Evolutionary conservation across 2,113 vertebrate species (phyloP).

Genomic region (Cephalopterus ornatus): DNA sequence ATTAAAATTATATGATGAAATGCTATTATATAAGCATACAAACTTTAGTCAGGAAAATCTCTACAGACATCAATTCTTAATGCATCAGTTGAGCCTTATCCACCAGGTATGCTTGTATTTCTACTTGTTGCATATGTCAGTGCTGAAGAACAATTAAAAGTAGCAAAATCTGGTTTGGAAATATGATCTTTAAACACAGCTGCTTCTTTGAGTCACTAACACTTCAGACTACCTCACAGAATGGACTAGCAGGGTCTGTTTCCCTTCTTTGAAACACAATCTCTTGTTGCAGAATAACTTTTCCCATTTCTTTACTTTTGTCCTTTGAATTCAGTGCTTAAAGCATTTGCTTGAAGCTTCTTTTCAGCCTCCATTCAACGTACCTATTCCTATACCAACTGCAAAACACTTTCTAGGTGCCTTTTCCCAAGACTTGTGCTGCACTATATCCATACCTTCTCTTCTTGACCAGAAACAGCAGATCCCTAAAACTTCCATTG

Average conservation of each 20-base stretch:
- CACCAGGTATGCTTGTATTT: not conserved
- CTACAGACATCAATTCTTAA: not conserved
- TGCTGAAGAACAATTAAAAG: not conserved
- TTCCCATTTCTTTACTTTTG: not conserved
- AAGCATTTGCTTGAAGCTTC: not conserved
- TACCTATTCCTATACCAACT: not conserved
- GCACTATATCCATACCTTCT: not conserved
- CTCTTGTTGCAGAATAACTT: not conserved
- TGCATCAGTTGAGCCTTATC: not conserved
- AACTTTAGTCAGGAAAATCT: not conserved
- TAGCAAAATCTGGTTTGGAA: not conserved
- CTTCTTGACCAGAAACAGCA: not conserved
- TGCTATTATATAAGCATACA: not conserved
- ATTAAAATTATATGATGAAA: not conserved
- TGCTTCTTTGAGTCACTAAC: not conserved
- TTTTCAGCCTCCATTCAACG: not conserved
- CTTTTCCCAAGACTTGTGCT: not conserved
- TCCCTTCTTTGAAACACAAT: not conserved
- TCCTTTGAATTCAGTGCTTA: not conserved
- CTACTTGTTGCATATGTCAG: not conserved
- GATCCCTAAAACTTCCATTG: not conserved
- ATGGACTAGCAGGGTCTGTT: not conserved
- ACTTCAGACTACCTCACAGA: not conserved
- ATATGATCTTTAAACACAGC: not conserved
- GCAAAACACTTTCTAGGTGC: not conserved